Percentiles rank a stretch among this genome's conserved stretches.
phyloP scores from a whole-genome alignment of 1,140 invertebrate genomes.

The Hirudo medicinalis region DNA sequence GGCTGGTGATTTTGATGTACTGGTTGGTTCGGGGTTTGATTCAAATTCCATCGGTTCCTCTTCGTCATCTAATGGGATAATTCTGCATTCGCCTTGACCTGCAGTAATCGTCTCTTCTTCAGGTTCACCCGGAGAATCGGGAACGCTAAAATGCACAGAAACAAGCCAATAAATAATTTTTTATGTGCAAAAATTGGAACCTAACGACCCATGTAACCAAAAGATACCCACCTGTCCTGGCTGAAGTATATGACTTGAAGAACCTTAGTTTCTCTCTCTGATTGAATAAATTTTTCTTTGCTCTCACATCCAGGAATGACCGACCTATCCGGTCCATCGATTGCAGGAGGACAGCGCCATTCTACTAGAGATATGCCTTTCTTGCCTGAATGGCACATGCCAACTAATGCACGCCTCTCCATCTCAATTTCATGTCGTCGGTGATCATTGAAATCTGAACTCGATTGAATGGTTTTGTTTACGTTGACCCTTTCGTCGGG shows the following conservation, averaged over 20 bases:
- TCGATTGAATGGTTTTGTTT: not conserved
- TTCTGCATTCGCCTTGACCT: too few relatives aligned
- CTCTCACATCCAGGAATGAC: not conserved
- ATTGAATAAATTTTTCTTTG: slow-evolving; percentile 3
- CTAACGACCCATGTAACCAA: not conserved
- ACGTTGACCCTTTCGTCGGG: not conserved
- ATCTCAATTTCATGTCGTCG: not conserved
- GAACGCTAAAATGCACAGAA: too few relatives aligned
- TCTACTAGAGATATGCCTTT: not conserved
- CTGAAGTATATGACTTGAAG: slow-evolving; percentile 4
- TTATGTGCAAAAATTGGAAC: too few relatives aligned
- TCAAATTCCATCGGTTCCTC: too few relatives aligned
- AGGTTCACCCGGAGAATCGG: too few relatives aligned
- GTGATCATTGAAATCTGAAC: slow-evolving; percentile 5
- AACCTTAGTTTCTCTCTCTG: not conserved
- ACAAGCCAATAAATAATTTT: too few relatives aligned
- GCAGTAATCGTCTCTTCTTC: too few relatives aligned
- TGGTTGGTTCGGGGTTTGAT: too few relatives aligned
- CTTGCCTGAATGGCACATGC: not conserved
- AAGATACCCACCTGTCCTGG: not conserved
- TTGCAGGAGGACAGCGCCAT: not conserved
- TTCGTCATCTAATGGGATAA: too few relatives aligned
- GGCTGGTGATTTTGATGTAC: too few relatives aligned
- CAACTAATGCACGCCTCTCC: not conserved
- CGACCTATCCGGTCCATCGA: not conserved